These are phyloP conservation scores for Sander vitreus DNA, from an alignment of 2,113 vertebrate genomes.

Conservation along the genomic window DNA sequence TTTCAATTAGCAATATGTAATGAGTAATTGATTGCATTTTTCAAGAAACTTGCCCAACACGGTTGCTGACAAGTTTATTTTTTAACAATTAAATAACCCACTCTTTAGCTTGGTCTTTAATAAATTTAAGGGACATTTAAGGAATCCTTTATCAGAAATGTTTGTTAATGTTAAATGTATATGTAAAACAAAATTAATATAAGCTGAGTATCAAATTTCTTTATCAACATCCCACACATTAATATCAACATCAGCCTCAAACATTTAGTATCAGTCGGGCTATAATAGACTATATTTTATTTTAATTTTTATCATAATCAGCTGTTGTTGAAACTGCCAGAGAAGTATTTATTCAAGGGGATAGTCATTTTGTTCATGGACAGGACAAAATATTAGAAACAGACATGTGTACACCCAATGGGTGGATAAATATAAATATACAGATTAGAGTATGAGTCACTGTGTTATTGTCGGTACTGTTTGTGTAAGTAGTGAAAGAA, in stretches of 20 bases:
- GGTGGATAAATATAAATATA: not conserved
- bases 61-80: not conserved
- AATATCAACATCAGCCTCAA: not conserved
- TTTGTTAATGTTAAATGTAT: not conserved
- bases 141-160: not conserved
- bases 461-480: not conserved
- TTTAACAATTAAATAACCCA: not conserved
- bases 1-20: too few species aligned
- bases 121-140: not conserved
- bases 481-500: not conserved
- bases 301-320: slow-evolving; percentile 3
- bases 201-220: not conserved
- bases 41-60: not conserved
- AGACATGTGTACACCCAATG: not conserved
- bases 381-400: slow-evolving; percentile 8
- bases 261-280: not conserved
- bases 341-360: slow-evolving; percentile 13
- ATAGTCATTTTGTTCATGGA: not conserved
- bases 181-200: not conserved
- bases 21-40: too few species aligned
- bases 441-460: not conserved
- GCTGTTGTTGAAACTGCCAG: not conserved
- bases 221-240: not conserved
- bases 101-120: not conserved
- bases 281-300: not conserved